Evolutionary conservation across 2,113 vertebrate species (phyloP).

Genomic region (Haemorhous mexicanus): DNA sequence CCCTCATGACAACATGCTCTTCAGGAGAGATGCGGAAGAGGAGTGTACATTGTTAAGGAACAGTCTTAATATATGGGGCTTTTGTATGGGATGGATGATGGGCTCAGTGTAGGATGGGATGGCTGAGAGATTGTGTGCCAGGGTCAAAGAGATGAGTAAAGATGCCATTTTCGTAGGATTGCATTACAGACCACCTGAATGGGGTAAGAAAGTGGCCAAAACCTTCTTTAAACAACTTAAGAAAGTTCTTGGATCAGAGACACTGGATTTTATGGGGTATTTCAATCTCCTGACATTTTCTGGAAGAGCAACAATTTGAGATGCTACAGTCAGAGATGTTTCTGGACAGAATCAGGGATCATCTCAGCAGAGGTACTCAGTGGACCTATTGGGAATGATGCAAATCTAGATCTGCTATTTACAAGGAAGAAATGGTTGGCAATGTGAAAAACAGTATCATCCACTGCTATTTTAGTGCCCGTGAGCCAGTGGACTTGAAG

Average conservation of each 20-base stretch:
- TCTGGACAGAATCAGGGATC: background rate
- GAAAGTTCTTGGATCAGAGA: background rate
- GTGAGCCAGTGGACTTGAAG: background rate
- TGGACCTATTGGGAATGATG: accelerated
- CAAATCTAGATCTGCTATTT: background rate
- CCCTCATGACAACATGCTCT: background rate
- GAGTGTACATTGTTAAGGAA: background rate
- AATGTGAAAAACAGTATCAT: background rate
- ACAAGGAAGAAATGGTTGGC: background rate
- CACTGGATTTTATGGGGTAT: background rate
- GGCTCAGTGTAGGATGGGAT: background rate
- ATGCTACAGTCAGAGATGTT: background rate
- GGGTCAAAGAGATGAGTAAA: background rate
- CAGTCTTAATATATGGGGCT: background rate
- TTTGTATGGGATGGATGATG: background rate
- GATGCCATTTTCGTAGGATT: background rate
- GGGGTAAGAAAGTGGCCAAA: background rate
- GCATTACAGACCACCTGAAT: background rate
- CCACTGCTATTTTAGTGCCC: background rate
- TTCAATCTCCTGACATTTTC: background rate
- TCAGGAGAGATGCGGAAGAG: background rate
- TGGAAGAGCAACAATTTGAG: background rate
- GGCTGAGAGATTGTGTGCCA: background rate
- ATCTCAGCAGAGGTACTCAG: background rate
- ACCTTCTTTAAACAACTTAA: background rate